Base-by-base conservation (phyloP, 1,140 invertebrate species). In the Amyelois transitella region DNA sequence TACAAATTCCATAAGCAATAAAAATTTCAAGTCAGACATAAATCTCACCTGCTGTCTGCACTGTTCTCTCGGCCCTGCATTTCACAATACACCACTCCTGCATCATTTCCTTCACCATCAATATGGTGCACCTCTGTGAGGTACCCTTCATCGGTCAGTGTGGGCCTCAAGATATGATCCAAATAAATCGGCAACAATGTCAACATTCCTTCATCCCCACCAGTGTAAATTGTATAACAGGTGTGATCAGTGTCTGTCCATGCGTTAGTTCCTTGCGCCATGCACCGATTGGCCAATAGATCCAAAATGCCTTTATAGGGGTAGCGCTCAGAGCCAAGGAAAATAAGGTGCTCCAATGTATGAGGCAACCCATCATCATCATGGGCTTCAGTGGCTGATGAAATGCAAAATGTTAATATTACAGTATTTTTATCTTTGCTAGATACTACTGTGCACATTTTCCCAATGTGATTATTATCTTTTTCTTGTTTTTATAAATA, bases 301-400 rank as follows among this genome's bases (percentile, higher is more conserved):
- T 98, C 96, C 43, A 98, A 86, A 48, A 97, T 92, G 10, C 96
- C 96, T 89, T 96, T 95, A 68, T 95, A 98, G 0, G 96, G 97
- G 87, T 96, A 98, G 0, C 94, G 90, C 81, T 97, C 92, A 75
- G 95, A 97, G 0, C 97, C 97, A 72, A 98, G 88, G 85, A 98
- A 98, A 17, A 98, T 92, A 6, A 98, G 90, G 88, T 98, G 97
- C 75, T 98, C 96, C 78, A 98, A 87, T 10, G 96, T 98, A 75
- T 98, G 96, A 0, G 96, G 96, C 32, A 98, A 77, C 2, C 97
- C 97, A 91, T 98, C 96, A 88, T 98, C 95, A 87, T 96, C 95
- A 75, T 94, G 91, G 0, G 96, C 94, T 90, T 98, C 96, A 10
- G 97, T 98, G 17, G 94, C 96, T 97, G 70, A 18, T 7, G 18